These are phyloP conservation scores for Rhingia rostrata DNA, from an alignment of 2,888 invertebrate species.

Conservation along the genomic window DNA sequence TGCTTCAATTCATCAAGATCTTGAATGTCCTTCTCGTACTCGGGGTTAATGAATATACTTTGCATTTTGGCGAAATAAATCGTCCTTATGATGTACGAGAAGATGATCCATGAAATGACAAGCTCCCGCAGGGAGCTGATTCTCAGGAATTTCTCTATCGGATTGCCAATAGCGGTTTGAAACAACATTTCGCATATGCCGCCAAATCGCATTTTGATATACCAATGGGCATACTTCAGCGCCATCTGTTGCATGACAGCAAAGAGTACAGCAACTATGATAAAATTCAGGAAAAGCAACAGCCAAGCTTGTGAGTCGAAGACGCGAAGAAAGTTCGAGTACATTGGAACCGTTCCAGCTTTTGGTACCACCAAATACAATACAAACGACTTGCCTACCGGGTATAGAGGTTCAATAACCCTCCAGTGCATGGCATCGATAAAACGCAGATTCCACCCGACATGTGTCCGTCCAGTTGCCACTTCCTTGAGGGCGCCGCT, in stretches of 20 bases:
- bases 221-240: constrained; percentile 5
- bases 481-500: constrained; percentile 78
- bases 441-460: constrained; percentile 79
- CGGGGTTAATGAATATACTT: constrained; percentile 79
- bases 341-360: constrained; percentile 77
- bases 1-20: constrained; percentile 75
- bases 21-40: constrained; percentile 78
- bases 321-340: constrained; percentile 78
- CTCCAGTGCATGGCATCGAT: constrained; percentile 74
- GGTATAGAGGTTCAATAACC: constrained; percentile 78
- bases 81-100: constrained; percentile 79
- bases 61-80: constrained; percentile 81
- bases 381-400: constrained; percentile 75
- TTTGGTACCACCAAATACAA: constrained; percentile 80
- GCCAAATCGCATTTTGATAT: constrained; percentile 69
- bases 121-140: constrained; percentile 78
- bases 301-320: constrained; percentile 77
- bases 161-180: constrained; percentile 79
- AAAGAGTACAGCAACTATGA: constrained; percentile 24
- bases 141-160: constrained; percentile 76
- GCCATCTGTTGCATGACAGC: constrained; percentile 21
- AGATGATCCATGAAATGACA: constrained; percentile 80
- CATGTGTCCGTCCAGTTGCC: constrained; percentile 75
- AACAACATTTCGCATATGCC: constrained; percentile 77
- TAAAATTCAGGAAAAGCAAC: constrained; percentile 30